phyloP scores from a whole-genome alignment of 2,888 invertebrate species.

The Temnothorax ravouxi region DNA sequence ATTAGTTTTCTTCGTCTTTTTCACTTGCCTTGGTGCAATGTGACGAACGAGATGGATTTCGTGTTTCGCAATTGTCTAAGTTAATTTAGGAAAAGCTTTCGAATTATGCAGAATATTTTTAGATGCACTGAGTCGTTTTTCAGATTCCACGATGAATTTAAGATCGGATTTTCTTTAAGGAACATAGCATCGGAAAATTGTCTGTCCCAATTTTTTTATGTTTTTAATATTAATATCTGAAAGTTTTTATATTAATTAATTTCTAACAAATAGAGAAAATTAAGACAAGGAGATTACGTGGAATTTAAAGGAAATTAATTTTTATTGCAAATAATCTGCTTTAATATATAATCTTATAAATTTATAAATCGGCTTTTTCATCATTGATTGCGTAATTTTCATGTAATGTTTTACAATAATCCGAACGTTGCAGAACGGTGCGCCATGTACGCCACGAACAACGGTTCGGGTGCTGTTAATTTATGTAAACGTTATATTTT shows the following conservation, averaged over 20 bases:
- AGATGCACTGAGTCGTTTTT: not conserved
- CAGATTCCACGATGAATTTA: not conserved
- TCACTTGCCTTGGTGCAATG: slow-evolving; percentile 7
- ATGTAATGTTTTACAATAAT: slow-evolving; percentile 44
- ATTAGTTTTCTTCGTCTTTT: slow-evolving; percentile 7
- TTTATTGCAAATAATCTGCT: not conserved
- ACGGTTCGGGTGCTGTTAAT: slow-evolving; percentile 48
- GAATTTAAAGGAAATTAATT: not conserved
- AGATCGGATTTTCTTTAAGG: not conserved
- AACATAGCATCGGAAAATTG: not conserved
- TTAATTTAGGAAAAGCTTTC: not conserved
- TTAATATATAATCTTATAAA: slow-evolving; percentile 1
- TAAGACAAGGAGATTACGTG: not conserved
- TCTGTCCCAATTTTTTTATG: not conserved
- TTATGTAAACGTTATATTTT: slow-evolving; percentile 38
- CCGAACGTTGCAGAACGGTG: slow-evolving; percentile 33
- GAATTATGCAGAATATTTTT: not conserved
- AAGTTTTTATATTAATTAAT: not conserved
- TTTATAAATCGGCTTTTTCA: not conserved
- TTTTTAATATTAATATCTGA: slow-evolving; percentile 14
- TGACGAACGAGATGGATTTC: slow-evolving; percentile 5
- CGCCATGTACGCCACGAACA: slow-evolving; percentile 32
- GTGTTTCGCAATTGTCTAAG: slow-evolving; percentile 2
- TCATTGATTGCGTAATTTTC: slow-evolving; percentile 50
- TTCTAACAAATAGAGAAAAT: not conserved